A percentile compares a stretch with the other conserved stretches of the same genome.
Conservation (phyloP, 1,140 invertebrate species). For the Brachionus manjavacas region DNA sequence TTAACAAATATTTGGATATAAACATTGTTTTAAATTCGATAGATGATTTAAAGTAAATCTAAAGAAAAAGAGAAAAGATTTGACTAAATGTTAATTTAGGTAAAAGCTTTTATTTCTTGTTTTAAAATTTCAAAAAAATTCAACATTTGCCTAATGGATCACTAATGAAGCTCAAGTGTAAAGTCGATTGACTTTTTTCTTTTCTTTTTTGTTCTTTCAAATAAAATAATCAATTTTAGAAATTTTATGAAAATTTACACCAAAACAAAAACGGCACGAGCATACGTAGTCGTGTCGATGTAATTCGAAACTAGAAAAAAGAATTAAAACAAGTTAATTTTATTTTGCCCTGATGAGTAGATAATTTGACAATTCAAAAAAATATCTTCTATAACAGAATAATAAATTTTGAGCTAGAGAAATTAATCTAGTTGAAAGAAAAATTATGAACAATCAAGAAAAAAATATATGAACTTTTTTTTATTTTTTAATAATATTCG, state of each 20-base stretch:
- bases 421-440: neutral
- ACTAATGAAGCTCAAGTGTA: neutral
- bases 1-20: neutral
- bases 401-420: neutral
- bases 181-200: neutral
- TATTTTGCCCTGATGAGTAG: neutral
- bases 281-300: neutral
- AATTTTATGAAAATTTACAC: neutral
- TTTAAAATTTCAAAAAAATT: neutral
- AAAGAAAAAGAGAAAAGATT: neutral
- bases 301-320: neutral
- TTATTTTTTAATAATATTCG: neutral
- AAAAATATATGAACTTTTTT: neutral
- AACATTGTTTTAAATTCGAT: slow-evolving; percentile 10
- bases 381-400: neutral
- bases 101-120: neutral
- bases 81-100: neutral
- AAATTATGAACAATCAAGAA: neutral
- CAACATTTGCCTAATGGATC: neutral
- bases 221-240: neutral
- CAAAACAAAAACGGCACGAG: neutral
- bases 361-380: neutral
- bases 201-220: neutral
- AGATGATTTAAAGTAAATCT: slow-evolving; percentile 13
- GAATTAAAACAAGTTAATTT: neutral